A percentile compares a stretch with the other conserved stretches of the same genome.
Conservation (phyloP, 1,140 invertebrate genomes). For the Aporrectodea caliginosa region DNA sequence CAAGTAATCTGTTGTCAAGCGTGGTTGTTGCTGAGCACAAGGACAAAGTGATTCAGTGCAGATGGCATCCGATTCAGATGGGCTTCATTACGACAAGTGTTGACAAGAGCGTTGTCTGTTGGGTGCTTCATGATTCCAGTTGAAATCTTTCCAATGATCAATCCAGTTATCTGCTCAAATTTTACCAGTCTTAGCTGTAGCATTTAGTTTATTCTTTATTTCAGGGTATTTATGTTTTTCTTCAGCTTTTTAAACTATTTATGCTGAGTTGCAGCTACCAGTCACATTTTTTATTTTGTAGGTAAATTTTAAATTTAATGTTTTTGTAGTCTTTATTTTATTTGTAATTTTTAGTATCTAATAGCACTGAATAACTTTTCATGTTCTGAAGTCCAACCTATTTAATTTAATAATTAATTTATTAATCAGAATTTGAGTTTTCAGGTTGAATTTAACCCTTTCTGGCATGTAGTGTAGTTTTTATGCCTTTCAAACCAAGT, state of each 20-base stretch:
- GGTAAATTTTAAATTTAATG: no score
- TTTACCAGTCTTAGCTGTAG: neutral
- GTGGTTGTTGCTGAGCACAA: slow-evolving; percentile 79
- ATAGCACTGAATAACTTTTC: no score
- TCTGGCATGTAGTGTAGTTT: no score
- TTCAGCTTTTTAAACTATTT: neutral
- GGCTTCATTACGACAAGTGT: slow-evolving; percentile 95
- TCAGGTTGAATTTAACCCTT: no score
- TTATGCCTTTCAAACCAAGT: no score
- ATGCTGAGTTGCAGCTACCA: no score
- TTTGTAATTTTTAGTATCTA: no score
- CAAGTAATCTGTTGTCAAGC: neutral
- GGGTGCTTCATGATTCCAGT: slow-evolving; percentile 69
- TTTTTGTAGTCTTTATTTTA: no score
- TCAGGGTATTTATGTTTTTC: neutral
- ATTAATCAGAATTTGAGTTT: no score
- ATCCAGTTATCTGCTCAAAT: neutral
- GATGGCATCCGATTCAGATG: slow-evolving; percentile 95
- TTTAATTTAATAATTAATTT: no score
- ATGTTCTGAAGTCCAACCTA: no score
- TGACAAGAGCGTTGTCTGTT: slow-evolving; percentile 90
- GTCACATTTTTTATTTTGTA: no score
- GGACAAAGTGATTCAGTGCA: slow-evolving; percentile 95
- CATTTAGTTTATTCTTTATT: neutral
- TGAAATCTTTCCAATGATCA: neutral